Evolutionary conservation across 2,797 vertebrate genomes (phyloP), one percentile per base, ranked within the genome.

Genomic region (Pipistrellus pipistrellus): DNA sequence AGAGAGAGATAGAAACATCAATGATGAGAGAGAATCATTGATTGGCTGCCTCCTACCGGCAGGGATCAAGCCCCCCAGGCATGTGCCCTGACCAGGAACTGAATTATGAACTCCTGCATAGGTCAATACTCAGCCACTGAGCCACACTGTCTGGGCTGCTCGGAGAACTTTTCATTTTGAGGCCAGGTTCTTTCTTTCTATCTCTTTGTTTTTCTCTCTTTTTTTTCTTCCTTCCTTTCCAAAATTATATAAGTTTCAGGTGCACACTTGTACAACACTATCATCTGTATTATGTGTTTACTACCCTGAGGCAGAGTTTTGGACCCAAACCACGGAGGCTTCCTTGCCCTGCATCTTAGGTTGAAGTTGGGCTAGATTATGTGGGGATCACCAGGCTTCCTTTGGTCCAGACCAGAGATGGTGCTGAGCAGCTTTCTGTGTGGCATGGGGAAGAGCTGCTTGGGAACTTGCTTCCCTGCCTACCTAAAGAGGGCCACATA

Each of bases 371-470:
- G 13, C 68, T 73, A 64, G 15, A 66, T 92, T 91, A 21, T 25
- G 1, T 85, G 35, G 30, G 75, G 23, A 14, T 4, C 51, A 87
- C 41, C 13, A 93, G 41, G 41, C 41, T 35, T 44, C 21, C 32
- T 35, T 95, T 80, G 57, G 27, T 30, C 30, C 30, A 89, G 35
- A 81, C 71, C 38, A 69, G 55, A 82, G 48, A 73, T 18, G 46
- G 9, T 41, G 15, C 27, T 91, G 48, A 95, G 27, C 48, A 91
- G 41, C 64, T 89, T 94, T 51, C 25, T 85, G 59, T 8, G 21
- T 20, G 7, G 13, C 4, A n/a, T 69, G 27, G 11, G 10, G 30
- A 92, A 12, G 30, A 44, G 21, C 62, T 71, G 12, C 38, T 75
- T 76, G 30, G 82, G 30, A 85, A 90, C 3, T 68, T 90, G 51